Evolutionary conservation across 1,140 invertebrate genomes (phyloP).

Genomic region (Zophobas morio): DNA sequence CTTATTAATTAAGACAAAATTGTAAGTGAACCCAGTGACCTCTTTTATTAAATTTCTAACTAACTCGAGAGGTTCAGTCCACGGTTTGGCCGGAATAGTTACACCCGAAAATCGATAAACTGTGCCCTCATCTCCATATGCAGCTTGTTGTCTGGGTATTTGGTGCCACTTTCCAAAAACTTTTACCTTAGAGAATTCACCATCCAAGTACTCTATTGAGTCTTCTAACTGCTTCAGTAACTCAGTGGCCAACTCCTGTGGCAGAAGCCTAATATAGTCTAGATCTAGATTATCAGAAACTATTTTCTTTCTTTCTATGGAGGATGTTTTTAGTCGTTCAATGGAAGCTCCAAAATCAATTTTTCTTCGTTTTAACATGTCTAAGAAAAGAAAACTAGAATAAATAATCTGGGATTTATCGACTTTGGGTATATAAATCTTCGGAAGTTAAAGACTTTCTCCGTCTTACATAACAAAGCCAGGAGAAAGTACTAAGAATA

Average conservation of each 20-base stretch:
- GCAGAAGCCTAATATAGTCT: slow-evolving; percentile 70
- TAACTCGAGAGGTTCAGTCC: slow-evolving; percentile 71
- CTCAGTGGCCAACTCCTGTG: slow-evolving; percentile 65
- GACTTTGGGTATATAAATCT: no score
- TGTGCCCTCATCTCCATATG: slow-evolving; percentile 77
- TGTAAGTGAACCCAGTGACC: slow-evolving; percentile 73
- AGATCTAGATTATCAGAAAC: slow-evolving; percentile 69
- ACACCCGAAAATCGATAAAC: slow-evolving; percentile 78
- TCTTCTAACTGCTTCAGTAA: slow-evolving; percentile 71
- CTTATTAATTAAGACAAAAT: slow-evolving; percentile 83
- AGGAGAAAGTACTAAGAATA: no score
- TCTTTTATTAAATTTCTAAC: slow-evolving; percentile 71
- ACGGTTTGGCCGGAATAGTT: slow-evolving; percentile 75
- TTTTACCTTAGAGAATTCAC: slow-evolving; percentile 72
- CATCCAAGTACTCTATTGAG: slow-evolving; percentile 73
- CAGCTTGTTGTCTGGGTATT: slow-evolving; percentile 79
- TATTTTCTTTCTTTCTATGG: slow-evolving; percentile 62
- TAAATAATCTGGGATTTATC: no score
- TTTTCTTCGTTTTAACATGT: slow-evolving; percentile 44
- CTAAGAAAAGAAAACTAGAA: no score
- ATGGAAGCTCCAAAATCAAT: slow-evolving; percentile 48
- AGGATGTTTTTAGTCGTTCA: slow-evolving; percentile 23
- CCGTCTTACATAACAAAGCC: no score
- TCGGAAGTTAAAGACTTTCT: no score
- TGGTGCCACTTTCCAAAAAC: slow-evolving; percentile 79